Base-by-base conservation (phyloP, 2,888 invertebrate genomes). In the Cancer borealis region DNA sequence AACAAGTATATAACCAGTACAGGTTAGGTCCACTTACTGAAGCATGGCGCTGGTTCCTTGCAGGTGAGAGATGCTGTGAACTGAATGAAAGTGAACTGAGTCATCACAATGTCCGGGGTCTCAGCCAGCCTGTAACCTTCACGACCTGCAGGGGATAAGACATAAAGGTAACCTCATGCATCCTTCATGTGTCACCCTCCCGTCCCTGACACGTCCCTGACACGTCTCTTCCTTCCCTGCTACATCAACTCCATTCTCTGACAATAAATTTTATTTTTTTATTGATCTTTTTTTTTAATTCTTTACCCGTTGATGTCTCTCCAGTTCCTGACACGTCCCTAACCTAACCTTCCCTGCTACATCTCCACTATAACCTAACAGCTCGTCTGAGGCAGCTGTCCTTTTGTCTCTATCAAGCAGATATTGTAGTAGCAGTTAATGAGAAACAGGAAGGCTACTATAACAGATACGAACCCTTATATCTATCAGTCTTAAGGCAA, bases 1-100 rank as follows among this genome's bases (percentile, higher is more conserved):
- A 49, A 54, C 14, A 54, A 12, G 54, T 54, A 54, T 3, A 54
- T 12, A 54, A 12, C 14, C 54, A 54, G 14, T 54, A 14, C 10
- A 54, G 3, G 14, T 54, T 54, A 54, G 54, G 14, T 54, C 0
- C 73, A 60, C 94, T 88, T 96, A 96, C 96, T 96, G 95, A 96
- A 96, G 95, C 96, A 96, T 47, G 95, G 92, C 26, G 95, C 93
- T 5, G 96, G 95, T 12, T 96, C 95, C 39, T 96, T 95, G 95
- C 97, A 97, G 8, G 96, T 96, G 96, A 97, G 96, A 17, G 96
- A 96, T 14, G 96, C 93, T 90, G 96, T 96, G 96, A 96, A 96
- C 96, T 97, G 97, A 26, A 97, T 94, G 92, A 96, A 96, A 1
- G 96, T 96, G 17, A 96, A 96, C 45, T 96, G 96, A 14, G 95